Conservation (phyloP, 2,888 invertebrate species). For the Flexamia atlantica region DNA sequence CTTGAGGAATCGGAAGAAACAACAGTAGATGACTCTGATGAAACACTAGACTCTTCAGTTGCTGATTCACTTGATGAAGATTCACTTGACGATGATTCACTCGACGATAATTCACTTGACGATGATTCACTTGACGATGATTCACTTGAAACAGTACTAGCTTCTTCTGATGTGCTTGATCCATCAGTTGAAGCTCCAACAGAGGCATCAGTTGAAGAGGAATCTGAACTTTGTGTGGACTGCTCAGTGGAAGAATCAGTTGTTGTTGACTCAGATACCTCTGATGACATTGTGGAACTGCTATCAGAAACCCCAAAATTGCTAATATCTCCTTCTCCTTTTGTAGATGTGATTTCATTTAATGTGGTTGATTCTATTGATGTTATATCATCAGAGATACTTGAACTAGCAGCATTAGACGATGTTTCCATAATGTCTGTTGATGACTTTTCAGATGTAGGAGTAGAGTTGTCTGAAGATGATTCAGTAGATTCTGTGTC, state of each 20-base stretch:
- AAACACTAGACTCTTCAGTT: conserved; percentile 34
- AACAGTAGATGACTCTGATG: conserved; percentile 21
- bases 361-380: conserved; percentile 50
- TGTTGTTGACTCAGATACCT: conserved; percentile 59
- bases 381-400: conserved; percentile 38
- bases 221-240: conserved; percentile 19
- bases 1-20: conserved; percentile 18
- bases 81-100: conserved; percentile 24
- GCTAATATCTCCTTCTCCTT: neutral
- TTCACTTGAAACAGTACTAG: conserved; percentile 34
- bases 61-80: conserved; percentile 32
- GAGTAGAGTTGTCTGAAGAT: conserved; percentile 59
- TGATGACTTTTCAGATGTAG: conserved; percentile 62
- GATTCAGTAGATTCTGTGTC: conserved; percentile 64
- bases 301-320: conserved; percentile 17
- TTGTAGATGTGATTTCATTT: neutral
- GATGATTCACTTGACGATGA: conserved; percentile 39
- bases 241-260: neutral
- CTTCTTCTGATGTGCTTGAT: conserved; percentile 47
- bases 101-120: conserved; percentile 38
- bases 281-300: conserved; percentile 29
- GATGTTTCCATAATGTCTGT: conserved; percentile 17
- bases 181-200: conserved; percentile 7
- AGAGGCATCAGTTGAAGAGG: neutral
- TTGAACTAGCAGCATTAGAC: neutral